Evolutionary conservation across 2,797 vertebrate genomes (phyloP), one percentile per base, ranked within the genome.

Genomic region (Sebastes diploproa): DNA sequence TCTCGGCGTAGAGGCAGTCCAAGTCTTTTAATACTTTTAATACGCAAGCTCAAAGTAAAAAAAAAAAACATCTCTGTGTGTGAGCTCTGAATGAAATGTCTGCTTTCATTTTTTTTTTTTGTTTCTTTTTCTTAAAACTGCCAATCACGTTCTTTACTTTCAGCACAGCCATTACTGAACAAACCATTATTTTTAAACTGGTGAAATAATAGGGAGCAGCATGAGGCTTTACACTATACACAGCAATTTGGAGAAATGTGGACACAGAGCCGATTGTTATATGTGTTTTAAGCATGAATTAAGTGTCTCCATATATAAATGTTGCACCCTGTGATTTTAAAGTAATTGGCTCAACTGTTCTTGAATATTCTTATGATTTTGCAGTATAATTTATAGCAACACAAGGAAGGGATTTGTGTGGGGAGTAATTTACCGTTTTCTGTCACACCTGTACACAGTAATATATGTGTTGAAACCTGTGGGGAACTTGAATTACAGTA

Each of bases 391-490:
- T 34, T 62, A 70, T 55, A 60, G 56, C 32, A 79, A 75, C 25
- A 66, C n/a, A 55, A 23, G 22, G 42, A 69, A 13, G 14, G 64
- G 13, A 68, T 68, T 1, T 72, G 54, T 75, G 38, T 25, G 62
- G 18, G 70, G 66, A 81, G 62, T 69, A 70, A 76, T 81, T 70
- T 65, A 5, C 23, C 59, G 32, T 36, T 75, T 80, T 42, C 3
- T 62, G 68, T 86, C 85, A 71, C 85, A 88, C 85, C 78, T 82
- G 75, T 75, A 55, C 70, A 72, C 23, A 65, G 50, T 67, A 52
- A 65, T 32, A 46, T n/a, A 82, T 70, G 71, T 75, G 90, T 84
- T 88, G 70, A 84, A 82, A 89, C 90, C 38, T 84, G 89, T 72
- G 72, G 74, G 36, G 67, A 77, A 75, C 69, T 54, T 54, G 64